A percentile compares a stretch with the other conserved stretches of the same genome.
Conservation (phyloP, 2,797 vertebrate genomes). For the Gambusia yucatana region DNA sequence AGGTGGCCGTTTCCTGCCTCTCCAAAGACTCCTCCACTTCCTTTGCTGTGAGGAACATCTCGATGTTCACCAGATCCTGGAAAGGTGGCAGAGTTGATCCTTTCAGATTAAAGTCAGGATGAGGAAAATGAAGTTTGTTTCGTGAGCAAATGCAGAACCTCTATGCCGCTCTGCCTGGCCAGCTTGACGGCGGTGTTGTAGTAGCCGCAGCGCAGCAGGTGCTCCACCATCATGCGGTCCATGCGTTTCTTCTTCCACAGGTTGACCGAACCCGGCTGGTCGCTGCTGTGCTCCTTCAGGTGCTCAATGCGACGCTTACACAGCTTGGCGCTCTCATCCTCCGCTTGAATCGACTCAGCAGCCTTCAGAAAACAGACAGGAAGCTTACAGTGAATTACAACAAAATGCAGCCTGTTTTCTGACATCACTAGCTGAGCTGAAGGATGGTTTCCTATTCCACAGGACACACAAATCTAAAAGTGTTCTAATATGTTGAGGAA, state of each 20-base stretch:
- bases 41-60: slow-evolving; percentile 99
- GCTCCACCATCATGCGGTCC: slow-evolving; percentile 99
- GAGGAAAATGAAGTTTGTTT: too few relatives aligned
- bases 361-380: slow-evolving; percentile 76
- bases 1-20: slow-evolving; percentile 96
- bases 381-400: not conserved
- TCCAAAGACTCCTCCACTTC: slow-evolving; percentile 99
- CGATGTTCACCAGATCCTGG: slow-evolving; percentile 98
- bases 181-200: slow-evolving; percentile 98
- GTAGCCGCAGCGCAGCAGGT: slow-evolving; percentile 96
- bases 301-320: slow-evolving; percentile 98
- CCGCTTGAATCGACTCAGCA: slow-evolving; percentile 97
- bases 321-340: slow-evolving; percentile 97
- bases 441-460: too few relatives aligned
- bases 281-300: slow-evolving; percentile 96
- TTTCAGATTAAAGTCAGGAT: not conserved
- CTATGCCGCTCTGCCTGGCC: slow-evolving; percentile 95
- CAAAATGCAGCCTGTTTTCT: too few relatives aligned
- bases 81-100: not conserved
- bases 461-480: too few relatives aligned
- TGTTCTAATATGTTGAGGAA: too few relatives aligned
- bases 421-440: too few relatives aligned
- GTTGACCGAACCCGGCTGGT: slow-evolving; percentile 92
- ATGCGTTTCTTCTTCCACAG: slow-evolving; percentile 99
- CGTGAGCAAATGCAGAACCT: slow-evolving; percentile 77